Evolutionary conservation across 2,113 vertebrate genomes (phyloP), one percentile per base, ranked within the genome.

Genomic region (Melanotaenia duboulayi): DNA sequence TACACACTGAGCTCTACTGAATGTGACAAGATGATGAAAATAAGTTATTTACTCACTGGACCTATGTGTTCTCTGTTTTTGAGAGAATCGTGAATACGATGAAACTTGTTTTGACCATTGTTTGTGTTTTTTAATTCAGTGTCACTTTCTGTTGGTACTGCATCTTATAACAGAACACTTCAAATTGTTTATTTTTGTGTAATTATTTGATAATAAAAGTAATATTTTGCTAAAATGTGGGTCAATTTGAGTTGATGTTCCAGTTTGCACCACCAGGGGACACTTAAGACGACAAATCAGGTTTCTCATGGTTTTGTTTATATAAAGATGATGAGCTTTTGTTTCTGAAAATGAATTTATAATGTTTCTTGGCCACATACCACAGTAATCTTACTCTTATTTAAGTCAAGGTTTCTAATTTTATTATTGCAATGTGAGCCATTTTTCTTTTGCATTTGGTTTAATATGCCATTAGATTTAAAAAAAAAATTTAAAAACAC

Each of bases 171-270:
- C n/a, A 70, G 37, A 56, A 56, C 16, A 72, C 14, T 20, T 51
- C 0, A 28, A 48, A 42, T 17, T 74, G 65, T 80, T 64, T 83
- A 71, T 78, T 80, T 87, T 64, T 76, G 64, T 87, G 71, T 78
- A 71, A 86, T 78, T 85, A 64, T 89, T 85, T 90, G 71, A 79
- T 78, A 86, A 78, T 86, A 91, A 90, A 87, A 81, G 52, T 70
- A 8, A 81, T 90, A 88, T 86, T 89, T 90, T 89, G 76, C 64
- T 89, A 57, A 83, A 71, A 54, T 3, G 4, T 25, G 17, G n/a
- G 32, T 80, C 46, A 22, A 32, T 23, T 32, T 72, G 32, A 56
- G 35, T 32, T 54, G 39, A 17, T 39, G 25, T 75, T 71, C 40
- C 24, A 5, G 35, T 23, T 67, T 68, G 2, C 4, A 22, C 74